These are phyloP conservation scores for Leucoraja erinaceus DNA, from an alignment of 2,113 vertebrate species.

Conservation along the genomic window DNA sequence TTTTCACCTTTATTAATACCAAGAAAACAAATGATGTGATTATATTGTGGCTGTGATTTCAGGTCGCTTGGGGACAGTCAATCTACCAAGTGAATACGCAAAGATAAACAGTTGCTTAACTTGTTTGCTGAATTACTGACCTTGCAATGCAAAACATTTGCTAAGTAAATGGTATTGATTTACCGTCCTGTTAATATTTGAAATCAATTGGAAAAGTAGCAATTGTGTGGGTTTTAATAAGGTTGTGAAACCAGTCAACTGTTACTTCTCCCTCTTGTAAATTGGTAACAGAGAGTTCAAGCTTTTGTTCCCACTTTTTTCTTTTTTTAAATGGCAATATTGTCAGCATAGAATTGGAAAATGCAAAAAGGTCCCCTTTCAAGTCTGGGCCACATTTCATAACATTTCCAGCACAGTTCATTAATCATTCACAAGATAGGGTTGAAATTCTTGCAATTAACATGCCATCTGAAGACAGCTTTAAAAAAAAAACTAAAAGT, in stretches of 20 bases:
- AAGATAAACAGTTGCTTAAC: conserved; percentile 5
- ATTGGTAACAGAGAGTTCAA: background rate
- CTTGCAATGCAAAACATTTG: conserved; percentile 43
- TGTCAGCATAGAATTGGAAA: background rate
- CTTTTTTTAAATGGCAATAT: background rate
- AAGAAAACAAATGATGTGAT: background rate
- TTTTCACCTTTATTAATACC: background rate
- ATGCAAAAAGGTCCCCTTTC: background rate
- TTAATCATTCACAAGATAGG: background rate
- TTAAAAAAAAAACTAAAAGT: background rate
- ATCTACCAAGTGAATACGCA: background rate
- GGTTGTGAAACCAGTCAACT: conserved; percentile 44
- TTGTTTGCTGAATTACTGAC: conserved; percentile 50
- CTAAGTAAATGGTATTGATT: conserved; percentile 57
- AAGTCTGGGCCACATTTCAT: background rate
- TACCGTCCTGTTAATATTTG: conserved; percentile 60
- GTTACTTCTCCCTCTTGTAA: background rate
- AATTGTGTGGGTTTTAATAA: conserved; percentile 60
- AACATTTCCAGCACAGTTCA: background rate
- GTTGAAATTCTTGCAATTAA: background rate
- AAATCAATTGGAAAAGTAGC: conserved; percentile 60
- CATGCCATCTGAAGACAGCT: background rate
- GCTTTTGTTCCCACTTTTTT: background rate
- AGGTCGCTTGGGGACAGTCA: background rate
- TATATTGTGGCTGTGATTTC: background rate